Percentiles rank a stretch among this genome's conserved stretches.
Evolutionary conservation across 2,113 vertebrate species (phyloP).

Genomic region (Dasyprocta punctata): DNA sequence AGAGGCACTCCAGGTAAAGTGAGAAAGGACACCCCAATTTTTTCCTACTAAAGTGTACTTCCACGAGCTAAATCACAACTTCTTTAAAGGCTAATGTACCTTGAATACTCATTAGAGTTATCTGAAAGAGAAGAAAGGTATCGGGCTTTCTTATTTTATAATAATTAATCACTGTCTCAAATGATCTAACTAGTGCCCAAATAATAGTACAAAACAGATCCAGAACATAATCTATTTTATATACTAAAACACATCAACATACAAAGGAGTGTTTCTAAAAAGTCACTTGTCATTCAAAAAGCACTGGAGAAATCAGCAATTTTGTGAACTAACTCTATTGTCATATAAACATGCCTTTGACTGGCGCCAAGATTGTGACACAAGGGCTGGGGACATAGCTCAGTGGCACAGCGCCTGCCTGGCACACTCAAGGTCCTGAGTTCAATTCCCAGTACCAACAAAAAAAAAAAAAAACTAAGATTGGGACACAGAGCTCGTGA

Average conservation of each 20-base stretch:
- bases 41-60: neutral
- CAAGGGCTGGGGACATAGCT: neutral
- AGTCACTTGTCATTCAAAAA: constrained; percentile 60
- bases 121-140: constrained; percentile 13
- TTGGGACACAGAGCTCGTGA: neutral
- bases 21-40: neutral
- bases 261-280: constrained; percentile 61
- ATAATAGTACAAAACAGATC: constrained; percentile 54
- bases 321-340: constrained; percentile 11
- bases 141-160: constrained; percentile 44
- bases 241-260: constrained; percentile 57
- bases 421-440: too few relatives aligned
- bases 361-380: neutral
- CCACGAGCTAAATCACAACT: neutral
- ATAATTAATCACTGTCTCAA: constrained; percentile 40
- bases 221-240: constrained; percentile 28
- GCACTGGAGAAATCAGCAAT: constrained; percentile 42
- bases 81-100: constrained; percentile 16
- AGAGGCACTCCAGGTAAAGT: constrained; percentile 16
- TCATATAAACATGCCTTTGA: constrained; percentile 18
- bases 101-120: constrained; percentile 40
- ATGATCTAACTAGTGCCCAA: constrained; percentile 48
- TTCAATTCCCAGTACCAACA: too few relatives aligned
- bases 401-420: too few relatives aligned
- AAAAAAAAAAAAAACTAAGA: too few relatives aligned